Base-by-base conservation (phyloP, 2,113 vertebrate genomes). In the Rhinoptilus africanus region DNA sequence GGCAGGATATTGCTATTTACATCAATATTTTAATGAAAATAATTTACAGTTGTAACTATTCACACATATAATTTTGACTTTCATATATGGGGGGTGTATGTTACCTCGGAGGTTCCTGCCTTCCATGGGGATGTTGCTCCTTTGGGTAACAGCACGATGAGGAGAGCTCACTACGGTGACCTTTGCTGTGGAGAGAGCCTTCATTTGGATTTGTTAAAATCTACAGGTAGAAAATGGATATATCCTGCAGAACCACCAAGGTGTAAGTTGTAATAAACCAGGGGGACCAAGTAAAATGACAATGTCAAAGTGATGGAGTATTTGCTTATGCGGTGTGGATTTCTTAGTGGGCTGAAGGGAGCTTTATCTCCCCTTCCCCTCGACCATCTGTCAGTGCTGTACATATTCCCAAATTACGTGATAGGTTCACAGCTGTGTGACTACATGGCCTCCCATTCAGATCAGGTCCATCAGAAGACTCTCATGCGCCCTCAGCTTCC, bases 301-400 rank as follows among this genome's bases (percentile, higher is more conserved):
- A 74, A 28, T 5, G 34, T 28, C 30, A 35, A 64, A 60, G 19
- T 5, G 23, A 51, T 4, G 4, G 69, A 69, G 64, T 48, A 32
- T 79, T 20, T 64, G 35, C 30, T 78, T 67, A 24, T 4, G 4
- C 37, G 51, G 10, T 6, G 22, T 12, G 28, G 27, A 53, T 79
- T 93, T 76, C 71, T 68, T 35, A 47, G 51, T 76, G 21, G 19
- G 8, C 3, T 39, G 23, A 56, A 74, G 34, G 12, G 14, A 94
- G 27, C 18, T 77, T 84, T 74, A n/a, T 53, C 22, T 77, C 30
- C 47, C 34, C 10, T 77, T 77, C 28, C 11, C 2, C 20, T 74
- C 32, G 47, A 71, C 59, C 32, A 24, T 47, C 41, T 0, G 0
- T 19, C 1, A 0, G 18, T 2, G 2, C 26, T 39, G 12, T 34